Base-by-base conservation (phyloP, 2,113 vertebrate species). In the Gadus macrocephalus region DNA sequence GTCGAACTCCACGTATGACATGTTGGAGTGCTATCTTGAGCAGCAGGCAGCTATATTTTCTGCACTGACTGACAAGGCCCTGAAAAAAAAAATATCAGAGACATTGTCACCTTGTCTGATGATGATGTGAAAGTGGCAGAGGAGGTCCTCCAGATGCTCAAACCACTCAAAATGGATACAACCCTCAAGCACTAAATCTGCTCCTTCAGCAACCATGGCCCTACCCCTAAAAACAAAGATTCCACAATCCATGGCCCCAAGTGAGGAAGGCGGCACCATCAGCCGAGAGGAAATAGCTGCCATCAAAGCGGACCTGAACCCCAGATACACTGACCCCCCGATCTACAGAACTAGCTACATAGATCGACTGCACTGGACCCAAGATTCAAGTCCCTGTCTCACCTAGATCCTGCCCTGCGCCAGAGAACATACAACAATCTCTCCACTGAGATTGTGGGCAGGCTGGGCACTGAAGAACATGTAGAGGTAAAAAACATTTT, bases 141-240 rank as follows among this genome's bases (percentile, higher is more conserved):
- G 27, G 61, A 68, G 20, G 22, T 69, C 38, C 27, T 69, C 19
- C 66, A 69, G 72, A 19, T 74, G n/a, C 69, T 72, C 12, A 77
- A 77, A 68, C 66, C 70, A 20, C 66, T 69, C 42, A 77, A 72
- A 69, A 77, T 22, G 16, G 27, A 72, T 22, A 72, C 70, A 59
- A 68, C 70, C 66, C 20, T 75, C 68, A 65, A 65, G 69, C 22
- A 38, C 70, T 56, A 53, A 66, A 72, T 17, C 25, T 5, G 5
- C 27, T 31, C 53, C 63, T 19, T 38, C 70, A 2, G 25, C 2
- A 25, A 1, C 25, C 25, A 25, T 25, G 25, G 25, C 2, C 25
- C 25, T 25, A 25, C 53, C 31, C 19, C 68, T 69, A 5, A 35
- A 61, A 69, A 31, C 25, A 31, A 69, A 1, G 27, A 49, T 69